Conservation (phyloP, 2,888 invertebrate species). For the Stratiomys singularior region DNA sequence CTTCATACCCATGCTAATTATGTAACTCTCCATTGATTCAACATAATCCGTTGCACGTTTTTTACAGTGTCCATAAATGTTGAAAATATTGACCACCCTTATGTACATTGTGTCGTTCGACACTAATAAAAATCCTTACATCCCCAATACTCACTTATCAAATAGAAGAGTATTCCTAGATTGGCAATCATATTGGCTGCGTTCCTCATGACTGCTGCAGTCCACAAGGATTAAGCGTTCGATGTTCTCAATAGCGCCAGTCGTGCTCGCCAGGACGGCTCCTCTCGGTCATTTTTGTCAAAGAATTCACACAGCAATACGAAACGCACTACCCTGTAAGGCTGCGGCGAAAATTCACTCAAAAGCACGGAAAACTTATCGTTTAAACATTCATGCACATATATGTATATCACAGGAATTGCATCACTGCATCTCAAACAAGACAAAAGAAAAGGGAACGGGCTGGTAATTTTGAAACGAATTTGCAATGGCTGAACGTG, state of each 20-base stretch:
- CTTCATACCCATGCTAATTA: too few relatives aligned
- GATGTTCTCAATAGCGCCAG: conserved; percentile 29
- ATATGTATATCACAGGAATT: conserved; percentile 24
- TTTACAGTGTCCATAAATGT: too few relatives aligned
- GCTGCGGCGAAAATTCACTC: conserved; percentile 6
- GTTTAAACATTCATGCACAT: conserved; percentile 19
- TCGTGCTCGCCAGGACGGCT: conserved; percentile 5
- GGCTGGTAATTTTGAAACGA: neutral
- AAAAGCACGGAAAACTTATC: conserved; percentile 14
- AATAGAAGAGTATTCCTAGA: conserved; percentile 62
- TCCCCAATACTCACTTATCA: conserved; percentile 62
- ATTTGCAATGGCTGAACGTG: neutral
- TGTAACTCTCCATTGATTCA: too few relatives aligned
- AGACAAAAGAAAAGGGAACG: neutral
- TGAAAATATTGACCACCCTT: too few relatives aligned
- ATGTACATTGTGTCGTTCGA: too few relatives aligned
- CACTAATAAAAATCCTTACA: neutral
- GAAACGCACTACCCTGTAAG: neutral
- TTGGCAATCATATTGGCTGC: conserved; percentile 62
- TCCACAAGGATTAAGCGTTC: neutral
- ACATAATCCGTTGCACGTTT: too few relatives aligned
- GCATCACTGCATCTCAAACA: conserved; percentile 29
- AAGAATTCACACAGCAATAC: neutral
- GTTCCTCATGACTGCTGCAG: conserved; percentile 20
- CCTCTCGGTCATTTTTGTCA: conserved; percentile 24